Percentiles rank a stretch among this genome's conserved stretches.
Conservation (phyloP, 1,140 invertebrate genomes). For the Mya arenaria region DNA sequence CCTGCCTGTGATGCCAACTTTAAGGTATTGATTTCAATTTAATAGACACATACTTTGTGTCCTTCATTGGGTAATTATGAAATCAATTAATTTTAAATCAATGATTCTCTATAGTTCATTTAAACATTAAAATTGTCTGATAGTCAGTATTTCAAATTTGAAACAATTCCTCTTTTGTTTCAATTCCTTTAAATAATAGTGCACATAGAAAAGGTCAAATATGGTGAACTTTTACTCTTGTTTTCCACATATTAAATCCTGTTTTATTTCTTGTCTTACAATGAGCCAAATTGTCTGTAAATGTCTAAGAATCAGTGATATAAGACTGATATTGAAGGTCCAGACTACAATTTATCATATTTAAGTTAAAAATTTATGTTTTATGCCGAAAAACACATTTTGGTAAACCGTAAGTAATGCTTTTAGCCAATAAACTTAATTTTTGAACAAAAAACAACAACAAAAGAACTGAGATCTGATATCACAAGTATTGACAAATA, state of each 20-base stretch:
- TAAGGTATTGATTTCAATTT: conserved; percentile 49
- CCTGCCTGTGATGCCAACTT: conserved; percentile 51
- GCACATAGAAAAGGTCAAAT: not conserved
- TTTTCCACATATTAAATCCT: too few species aligned
- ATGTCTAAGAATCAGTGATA: too few species aligned
- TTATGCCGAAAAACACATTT: too few species aligned
- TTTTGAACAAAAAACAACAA: not conserved
- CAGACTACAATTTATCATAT: too few species aligned
- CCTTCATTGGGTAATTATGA: not conserved
- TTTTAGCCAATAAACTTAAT: not conserved
- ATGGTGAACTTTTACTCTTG: too few species aligned
- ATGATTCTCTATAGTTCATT: not conserved
- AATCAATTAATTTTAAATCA: not conserved
- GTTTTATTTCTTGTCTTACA: too few species aligned
- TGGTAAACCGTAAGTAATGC: too few species aligned
- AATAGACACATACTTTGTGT: not conserved
- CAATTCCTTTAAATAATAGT: not conserved
- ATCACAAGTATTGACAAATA: not conserved
- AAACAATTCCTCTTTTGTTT: not conserved
- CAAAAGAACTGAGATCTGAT: not conserved
- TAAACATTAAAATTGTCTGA: not conserved
- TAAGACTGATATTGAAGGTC: too few species aligned
- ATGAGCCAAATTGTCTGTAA: too few species aligned
- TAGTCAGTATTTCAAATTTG: not conserved
- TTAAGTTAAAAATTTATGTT: too few species aligned